Percentiles rank a stretch among this genome's conserved stretches.
Evolutionary conservation across 2,888 invertebrate species (phyloP).

Genomic region (Agrotis clavis): DNA sequence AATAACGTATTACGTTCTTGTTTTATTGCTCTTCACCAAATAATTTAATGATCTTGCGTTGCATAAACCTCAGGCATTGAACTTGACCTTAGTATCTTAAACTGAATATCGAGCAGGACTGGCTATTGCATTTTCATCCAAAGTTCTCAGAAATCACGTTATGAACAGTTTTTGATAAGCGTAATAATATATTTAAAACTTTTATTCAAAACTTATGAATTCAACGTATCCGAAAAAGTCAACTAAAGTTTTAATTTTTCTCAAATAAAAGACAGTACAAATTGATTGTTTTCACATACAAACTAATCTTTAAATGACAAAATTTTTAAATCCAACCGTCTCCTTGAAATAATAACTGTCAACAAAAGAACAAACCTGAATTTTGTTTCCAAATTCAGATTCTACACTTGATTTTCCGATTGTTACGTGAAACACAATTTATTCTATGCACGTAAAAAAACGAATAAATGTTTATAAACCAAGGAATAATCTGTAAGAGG

Average conservation of each 20-base stretch:
- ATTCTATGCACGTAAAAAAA: background rate
- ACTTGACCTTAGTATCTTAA: constrained; percentile 1
- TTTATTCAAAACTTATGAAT: background rate
- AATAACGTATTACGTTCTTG: constrained; percentile 20
- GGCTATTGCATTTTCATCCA: background rate
- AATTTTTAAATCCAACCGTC: constrained; percentile 4
- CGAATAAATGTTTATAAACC: constrained; percentile 6
- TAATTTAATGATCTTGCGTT: constrained; percentile 4
- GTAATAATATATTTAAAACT: no score
- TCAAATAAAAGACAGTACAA: background rate
- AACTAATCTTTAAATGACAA: background rate
- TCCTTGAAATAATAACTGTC: constrained; percentile 12
- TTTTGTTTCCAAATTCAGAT: constrained; percentile 21
- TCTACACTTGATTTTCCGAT: constrained; percentile 14
- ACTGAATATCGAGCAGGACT: background rate
- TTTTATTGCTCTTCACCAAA: constrained; percentile 21
- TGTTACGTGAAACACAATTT: constrained; percentile 30
- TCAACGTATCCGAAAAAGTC: no score
- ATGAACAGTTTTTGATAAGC: background rate
- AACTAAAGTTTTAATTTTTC: no score
- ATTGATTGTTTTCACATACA: constrained; percentile 3
- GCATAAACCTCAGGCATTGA: background rate
- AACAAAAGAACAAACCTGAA: constrained; percentile 14
- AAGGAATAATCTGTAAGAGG: constrained; percentile 18
- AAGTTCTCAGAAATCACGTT: background rate